Percentiles rank a stretch among this genome's conserved stretches.
Evolutionary conservation across 35 echinoderm and acorn worm species (phyloP).

Genomic region (Hemicentrotus pulcherrimus): DNA sequence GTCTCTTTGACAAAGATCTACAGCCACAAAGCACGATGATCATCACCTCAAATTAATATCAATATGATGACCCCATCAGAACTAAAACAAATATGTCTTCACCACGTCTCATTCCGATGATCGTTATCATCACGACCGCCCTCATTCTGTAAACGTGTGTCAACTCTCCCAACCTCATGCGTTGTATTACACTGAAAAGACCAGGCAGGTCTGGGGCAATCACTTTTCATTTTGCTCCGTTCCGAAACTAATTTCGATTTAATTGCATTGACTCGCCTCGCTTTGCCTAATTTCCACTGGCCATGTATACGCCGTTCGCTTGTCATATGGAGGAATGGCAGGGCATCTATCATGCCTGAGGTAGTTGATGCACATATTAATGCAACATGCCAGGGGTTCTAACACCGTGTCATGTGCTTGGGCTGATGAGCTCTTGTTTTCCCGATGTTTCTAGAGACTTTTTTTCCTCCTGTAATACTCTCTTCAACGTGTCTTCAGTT

Average conservation of each 20-base stretch:
- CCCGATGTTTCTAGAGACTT: background rate
- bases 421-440: background rate
- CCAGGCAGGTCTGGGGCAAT: background rate
- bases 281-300: background rate
- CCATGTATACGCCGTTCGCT: background rate
- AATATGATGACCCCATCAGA: background rate
- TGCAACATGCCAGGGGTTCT: background rate
- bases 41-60: background rate
- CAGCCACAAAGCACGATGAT: background rate
- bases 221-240: conserved; percentile 32
- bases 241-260: conserved; percentile 52
- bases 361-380: background rate
- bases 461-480: background rate
- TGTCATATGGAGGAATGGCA: background rate
- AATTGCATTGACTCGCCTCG: conserved; percentile 28
- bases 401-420: background rate
- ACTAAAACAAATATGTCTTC: background rate
- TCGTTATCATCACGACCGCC: background rate
- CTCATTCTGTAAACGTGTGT: background rate
- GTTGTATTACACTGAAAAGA: background rate
- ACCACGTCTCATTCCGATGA: background rate
- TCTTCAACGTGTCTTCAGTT: background rate
- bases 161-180: background rate
- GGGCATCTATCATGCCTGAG: background rate
- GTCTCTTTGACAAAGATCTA: background rate